Evolutionary conservation across 2,797 vertebrate species (phyloP).

Genomic region (Oreochromis mossambicus): DNA sequence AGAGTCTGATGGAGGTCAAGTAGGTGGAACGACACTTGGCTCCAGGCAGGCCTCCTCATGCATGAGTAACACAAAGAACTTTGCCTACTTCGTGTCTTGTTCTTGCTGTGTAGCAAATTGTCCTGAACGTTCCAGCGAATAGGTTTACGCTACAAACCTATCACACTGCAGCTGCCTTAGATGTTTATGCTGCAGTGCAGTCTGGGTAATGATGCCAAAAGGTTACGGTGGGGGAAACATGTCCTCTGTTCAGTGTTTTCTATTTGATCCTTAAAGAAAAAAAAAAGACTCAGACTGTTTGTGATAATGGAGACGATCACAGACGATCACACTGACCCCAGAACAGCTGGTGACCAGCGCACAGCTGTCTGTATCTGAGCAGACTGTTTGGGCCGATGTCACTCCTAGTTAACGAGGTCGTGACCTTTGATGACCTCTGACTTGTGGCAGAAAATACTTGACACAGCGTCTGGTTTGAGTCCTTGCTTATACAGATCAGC

Average conservation of each 20-base stretch:
- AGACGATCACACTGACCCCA: fast-evolving
- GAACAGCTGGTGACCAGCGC: background rate
- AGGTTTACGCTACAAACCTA: no score
- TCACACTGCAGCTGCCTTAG: background rate
- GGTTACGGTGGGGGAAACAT: background rate
- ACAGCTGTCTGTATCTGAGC: background rate
- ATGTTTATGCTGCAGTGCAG: fast-evolving
- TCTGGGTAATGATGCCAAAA: background rate
- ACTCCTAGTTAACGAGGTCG: background rate
- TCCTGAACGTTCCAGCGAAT: no score
- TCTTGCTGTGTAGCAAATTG: no score
- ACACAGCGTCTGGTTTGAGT: background rate
- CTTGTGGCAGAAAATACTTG: background rate
- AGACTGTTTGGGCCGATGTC: fast-evolving
- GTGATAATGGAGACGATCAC: fast-evolving
- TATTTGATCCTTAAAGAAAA: background rate
- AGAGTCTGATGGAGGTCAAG: no score
- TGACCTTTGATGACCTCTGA: background rate
- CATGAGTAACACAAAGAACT: no score
- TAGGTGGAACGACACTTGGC: no score
- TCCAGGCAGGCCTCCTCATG: no score
- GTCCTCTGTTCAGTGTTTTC: background rate
- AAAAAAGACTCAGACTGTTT: fast-evolving
- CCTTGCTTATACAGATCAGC: background rate
- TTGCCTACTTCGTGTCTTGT: no score